Conservation (phyloP, 2,888 invertebrate genomes). For the Leucophenga maculata region DNA sequence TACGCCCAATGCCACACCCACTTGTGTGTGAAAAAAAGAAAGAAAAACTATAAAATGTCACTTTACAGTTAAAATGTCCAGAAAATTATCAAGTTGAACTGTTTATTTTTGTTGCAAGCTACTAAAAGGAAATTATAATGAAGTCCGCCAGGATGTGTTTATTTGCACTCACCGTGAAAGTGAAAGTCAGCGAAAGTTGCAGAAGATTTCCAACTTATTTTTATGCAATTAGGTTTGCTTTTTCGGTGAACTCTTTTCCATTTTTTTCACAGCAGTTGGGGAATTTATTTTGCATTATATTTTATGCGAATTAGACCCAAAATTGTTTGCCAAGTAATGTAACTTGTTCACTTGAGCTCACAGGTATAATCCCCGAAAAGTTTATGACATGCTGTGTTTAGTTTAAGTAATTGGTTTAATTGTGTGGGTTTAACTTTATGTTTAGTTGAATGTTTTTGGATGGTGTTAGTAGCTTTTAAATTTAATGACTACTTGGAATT, state of each 20-base stretch:
- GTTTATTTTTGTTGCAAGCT: constrained; percentile 36
- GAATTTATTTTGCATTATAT: too few species aligned
- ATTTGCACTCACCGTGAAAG: not conserved
- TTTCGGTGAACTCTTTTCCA: constrained; percentile 26
- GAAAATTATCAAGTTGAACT: constrained; percentile 58
- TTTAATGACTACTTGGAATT: too few species aligned
- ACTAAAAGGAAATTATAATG: constrained; percentile 48
- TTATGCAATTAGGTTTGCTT: constrained; percentile 50
- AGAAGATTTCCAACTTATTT: constrained; percentile 28
- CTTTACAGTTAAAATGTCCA: constrained; percentile 56
- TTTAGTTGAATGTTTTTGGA: too few species aligned
- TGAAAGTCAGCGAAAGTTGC: not conserved
- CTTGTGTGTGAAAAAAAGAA: not conserved
- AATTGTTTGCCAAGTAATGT: too few species aligned
- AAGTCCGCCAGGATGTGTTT: constrained; percentile 47
- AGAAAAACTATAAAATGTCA: constrained; percentile 51
- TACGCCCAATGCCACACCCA: not conserved
- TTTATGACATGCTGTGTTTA: too few species aligned
- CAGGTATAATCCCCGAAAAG: too few species aligned
- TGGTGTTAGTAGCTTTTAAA: too few species aligned
- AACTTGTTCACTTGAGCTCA: too few species aligned
- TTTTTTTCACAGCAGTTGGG: too few species aligned
- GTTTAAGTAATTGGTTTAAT: too few species aligned
- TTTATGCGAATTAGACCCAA: too few species aligned
- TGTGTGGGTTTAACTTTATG: too few species aligned